Evolutionary conservation across 2,888 invertebrate genomes (phyloP), one percentile per base, ranked within the genome.

Genomic region (Catocala nupta): DNA sequence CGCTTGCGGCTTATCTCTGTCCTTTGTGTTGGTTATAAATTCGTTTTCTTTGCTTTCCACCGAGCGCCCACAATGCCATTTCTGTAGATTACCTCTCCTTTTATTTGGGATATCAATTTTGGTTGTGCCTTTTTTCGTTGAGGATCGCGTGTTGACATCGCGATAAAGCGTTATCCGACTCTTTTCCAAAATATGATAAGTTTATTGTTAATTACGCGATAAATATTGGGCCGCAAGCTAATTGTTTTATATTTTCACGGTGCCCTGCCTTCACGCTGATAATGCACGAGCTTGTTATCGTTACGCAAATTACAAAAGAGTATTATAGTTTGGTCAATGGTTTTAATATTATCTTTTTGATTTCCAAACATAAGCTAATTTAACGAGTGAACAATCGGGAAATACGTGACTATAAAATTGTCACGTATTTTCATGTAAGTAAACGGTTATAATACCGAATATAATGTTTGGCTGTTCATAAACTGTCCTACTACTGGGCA

Each of bases 21-120:
- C 77, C 79, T 78, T 83, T 82, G 82, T 79, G 80, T 76, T 77
- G 77, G 75, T 80, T 78, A 80, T 83, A 77, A 82, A 81, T 83
- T 81, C 82, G 78, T 81, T 86, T 83, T 81, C 78, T 77, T 77
- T 74, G 71, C 78, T 81, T 79, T 70, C 71, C 73, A 71, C 71
- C 61, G 65, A 70, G 69, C 66, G 74, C 69, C 69, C 70, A 71
- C 69, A 75, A 79, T 75, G 63, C 80, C 66, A 77, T 78, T 70
- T 68, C 71, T 69, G 71, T 63, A 75, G 70, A 78, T 81, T 80
- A 80, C 78, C 77, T 75, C 67, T 53, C 69, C 65, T 72, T 73
- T 75, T 75, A 77, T 77, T 77, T 52, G 51, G 59, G 76, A 77
- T 80, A 81, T 81, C 76, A 78, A 80, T 80, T 80, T 80, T 69